Conservation (phyloP, 2,797 vertebrate species). For the Champsocephalus gunnari region DNA sequence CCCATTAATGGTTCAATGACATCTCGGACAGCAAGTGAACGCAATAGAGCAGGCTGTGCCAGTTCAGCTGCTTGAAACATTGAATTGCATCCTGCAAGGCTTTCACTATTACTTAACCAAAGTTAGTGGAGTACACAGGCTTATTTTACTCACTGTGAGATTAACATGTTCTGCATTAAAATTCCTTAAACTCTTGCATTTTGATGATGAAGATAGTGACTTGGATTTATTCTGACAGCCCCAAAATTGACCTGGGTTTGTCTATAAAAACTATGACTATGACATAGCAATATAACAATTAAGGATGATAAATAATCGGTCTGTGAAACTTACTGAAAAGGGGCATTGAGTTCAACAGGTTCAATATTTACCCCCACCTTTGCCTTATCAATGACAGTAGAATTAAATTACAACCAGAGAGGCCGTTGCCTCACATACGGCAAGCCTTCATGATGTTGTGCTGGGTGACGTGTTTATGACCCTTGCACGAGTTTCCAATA, state of each 20-base stretch:
- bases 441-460: background rate
- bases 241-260: background rate
- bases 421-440: slow-evolving; percentile 21
- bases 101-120: too few species aligned
- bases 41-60: too few species aligned
- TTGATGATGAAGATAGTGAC: background rate
- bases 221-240: background rate
- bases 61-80: background rate
- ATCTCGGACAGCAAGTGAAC: background rate
- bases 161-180: background rate
- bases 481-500: background rate
- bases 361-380: too few species aligned
- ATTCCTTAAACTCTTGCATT: background rate
- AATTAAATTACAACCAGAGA: background rate
- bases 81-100: too few species aligned
- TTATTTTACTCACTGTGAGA: background rate
- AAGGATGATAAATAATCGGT: background rate
- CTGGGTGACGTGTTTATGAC: background rate
- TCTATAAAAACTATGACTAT: background rate
- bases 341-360: background rate
- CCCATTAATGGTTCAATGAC: background rate
- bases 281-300: background rate
- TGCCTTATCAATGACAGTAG: background rate
- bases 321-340: too few species aligned
- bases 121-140: background rate